Evolutionary conservation across 2,113 vertebrate species (phyloP), one percentile per base, ranked within the genome.

Genomic region (Ceuthmochares aereus): DNA sequence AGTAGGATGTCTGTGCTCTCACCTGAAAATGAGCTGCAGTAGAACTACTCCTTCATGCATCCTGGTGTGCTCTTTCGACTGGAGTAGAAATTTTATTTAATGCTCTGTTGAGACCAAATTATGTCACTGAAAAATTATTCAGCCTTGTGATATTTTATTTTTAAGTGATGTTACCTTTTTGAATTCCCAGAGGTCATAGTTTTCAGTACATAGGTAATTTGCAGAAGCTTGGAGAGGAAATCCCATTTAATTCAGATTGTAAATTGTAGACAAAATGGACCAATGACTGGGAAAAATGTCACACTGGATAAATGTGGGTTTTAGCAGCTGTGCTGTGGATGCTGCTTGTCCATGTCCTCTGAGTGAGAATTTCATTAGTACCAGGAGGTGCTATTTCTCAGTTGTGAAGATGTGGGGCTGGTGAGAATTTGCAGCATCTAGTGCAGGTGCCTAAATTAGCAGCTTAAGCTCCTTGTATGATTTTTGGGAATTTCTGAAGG

Each of bases 71-170:
- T 93, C 56, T 88, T 80, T 32, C 60, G 74, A 47, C 77, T 4
- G 0, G 54, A 4, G 3, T 8, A 68, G 52, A 79, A 60, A 84
- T 94, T 94, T 70, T 96, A 89, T 96, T 95, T 94, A 95, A 94
- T 93, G 87, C 81, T 95, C 92, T 62, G 9, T 20, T 87, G 95
- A 82, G 93, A 87, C 90, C 49, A 43, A 64, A 94, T 34, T 64
- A 30, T 74, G 54, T 89, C 92, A 68, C 84, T 82, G 92, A 94
- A 95, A 93, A 93, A 91, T 87, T 79, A 85, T 4, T 84, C 84
- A 85, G 56, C 84, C 62, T 81, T 93, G 81, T 59, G 81, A 82
- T 91, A 95, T 58, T 96, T 94, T 91, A 93, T 90, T 92, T 96
- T 95, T 91, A 83, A 88, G 86, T 52, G n/a, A n/a, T 51, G 73